Percentiles rank a stretch among this genome's conserved stretches.
Conservation (phyloP, 1,140 invertebrate genomes). For the Philaenus spumarius region DNA sequence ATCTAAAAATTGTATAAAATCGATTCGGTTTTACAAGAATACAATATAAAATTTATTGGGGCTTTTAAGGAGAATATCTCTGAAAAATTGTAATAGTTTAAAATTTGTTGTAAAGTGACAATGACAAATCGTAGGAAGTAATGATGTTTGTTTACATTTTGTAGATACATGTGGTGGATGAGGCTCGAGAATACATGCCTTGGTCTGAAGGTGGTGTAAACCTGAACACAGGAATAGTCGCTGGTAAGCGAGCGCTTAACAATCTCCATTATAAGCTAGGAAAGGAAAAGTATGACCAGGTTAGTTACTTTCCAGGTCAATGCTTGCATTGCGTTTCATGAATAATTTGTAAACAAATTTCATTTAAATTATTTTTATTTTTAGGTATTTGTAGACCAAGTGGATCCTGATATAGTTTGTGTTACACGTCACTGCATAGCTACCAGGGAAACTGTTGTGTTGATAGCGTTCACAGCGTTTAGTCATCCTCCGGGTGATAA, state of each 20-base stretch:
- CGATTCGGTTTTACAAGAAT: too few species aligned
- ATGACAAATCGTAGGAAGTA: too few species aligned
- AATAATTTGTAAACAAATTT: not conserved
- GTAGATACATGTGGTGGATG: slow-evolving; percentile 95
- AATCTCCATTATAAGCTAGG: slow-evolving; percentile 77
- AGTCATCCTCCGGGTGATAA: slow-evolving; percentile 51
- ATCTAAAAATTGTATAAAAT: too few species aligned
- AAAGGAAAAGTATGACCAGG: slow-evolving; percentile 68
- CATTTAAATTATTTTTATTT: slow-evolving; percentile 8
- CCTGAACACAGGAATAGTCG: slow-evolving; percentile 65
- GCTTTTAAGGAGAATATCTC: too few species aligned
- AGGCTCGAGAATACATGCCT: slow-evolving; percentile 72
- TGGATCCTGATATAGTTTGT: slow-evolving; percentile 84
- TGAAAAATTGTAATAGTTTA: too few species aligned
- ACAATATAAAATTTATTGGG: too few species aligned
- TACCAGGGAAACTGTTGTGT: slow-evolving; percentile 79
- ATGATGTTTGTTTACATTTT: too few species aligned
- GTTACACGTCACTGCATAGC: slow-evolving; percentile 88
- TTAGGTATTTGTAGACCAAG: slow-evolving; percentile 95
- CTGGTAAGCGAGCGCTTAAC: slow-evolving; percentile 78
- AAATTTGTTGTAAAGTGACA: too few species aligned
- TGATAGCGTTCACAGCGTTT: slow-evolving; percentile 89
- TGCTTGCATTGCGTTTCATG: not conserved
- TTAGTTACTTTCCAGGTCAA: slow-evolving; percentile 33
- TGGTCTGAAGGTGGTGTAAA: slow-evolving; percentile 61